phyloP scores from a whole-genome alignment of 2,888 invertebrate genomes.

The Phytoseiulus persimilis region DNA sequence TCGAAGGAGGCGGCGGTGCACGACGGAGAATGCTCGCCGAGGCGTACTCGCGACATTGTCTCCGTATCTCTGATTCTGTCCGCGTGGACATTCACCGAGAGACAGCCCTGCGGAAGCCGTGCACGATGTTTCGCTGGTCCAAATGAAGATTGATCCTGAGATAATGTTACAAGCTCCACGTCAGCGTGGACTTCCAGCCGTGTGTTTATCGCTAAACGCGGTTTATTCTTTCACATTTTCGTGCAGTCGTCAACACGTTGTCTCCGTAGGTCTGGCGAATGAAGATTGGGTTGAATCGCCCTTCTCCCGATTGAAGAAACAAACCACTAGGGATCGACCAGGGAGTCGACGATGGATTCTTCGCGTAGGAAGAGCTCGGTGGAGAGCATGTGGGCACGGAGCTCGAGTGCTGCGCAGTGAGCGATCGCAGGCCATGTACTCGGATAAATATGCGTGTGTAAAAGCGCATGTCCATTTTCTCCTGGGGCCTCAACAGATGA shows the following conservation, averaged over 20 bases:
- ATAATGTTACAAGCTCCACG: neutral
- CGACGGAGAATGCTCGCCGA: neutral
- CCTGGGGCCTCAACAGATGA: neutral
- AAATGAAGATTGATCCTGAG: neutral
- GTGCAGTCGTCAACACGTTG: neutral
- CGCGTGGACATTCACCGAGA: neutral
- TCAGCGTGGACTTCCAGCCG: neutral
- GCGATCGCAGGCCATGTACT: too few relatives aligned
- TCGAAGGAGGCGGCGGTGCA: neutral
- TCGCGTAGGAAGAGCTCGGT: too few relatives aligned
- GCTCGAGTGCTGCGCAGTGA: too few relatives aligned
- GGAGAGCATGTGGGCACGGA: too few relatives aligned
- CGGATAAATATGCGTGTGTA: too few relatives aligned
- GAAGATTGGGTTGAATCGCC: too few relatives aligned
- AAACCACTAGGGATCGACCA: too few relatives aligned
- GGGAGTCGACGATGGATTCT: too few relatives aligned
- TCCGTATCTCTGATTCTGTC: neutral
- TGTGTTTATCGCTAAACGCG: neutral
- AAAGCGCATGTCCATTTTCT: neutral
- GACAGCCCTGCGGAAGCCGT: neutral
- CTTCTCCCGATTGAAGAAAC: too few relatives aligned
- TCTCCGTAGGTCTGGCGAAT: too few relatives aligned
- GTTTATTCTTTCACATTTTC: neutral
- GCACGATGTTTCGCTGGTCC: neutral
- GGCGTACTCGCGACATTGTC: neutral